Percentiles rank a stretch among this genome's conserved stretches.
Evolutionary conservation across 2,113 vertebrate species (phyloP).

Genomic region (Mixornis gularis): DNA sequence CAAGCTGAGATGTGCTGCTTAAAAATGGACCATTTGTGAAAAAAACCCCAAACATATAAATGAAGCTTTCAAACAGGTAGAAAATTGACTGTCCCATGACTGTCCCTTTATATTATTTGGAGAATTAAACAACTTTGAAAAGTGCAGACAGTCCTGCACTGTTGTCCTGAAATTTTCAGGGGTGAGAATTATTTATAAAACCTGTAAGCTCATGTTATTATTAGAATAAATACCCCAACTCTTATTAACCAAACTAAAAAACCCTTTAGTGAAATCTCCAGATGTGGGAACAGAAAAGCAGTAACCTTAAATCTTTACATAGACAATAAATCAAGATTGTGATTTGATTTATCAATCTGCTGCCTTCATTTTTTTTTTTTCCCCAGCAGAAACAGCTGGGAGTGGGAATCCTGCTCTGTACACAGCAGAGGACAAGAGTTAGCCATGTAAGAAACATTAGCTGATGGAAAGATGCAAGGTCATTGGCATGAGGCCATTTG

Average conservation of each 20-base stretch:
- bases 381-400: not conserved
- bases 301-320: not conserved
- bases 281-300: not conserved
- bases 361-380: not conserved
- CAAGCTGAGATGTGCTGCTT: not conserved
- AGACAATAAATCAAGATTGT: not conserved
- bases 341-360: not conserved
- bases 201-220: not conserved
- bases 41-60: not conserved
- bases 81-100: not conserved
- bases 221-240: not conserved
- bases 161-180: not conserved
- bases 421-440: not conserved
- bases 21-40: not conserved
- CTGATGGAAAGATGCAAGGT: not conserved
- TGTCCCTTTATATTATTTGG: not conserved
- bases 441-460: not conserved
- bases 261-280: not conserved
- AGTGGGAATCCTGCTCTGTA: rapidly evolving
- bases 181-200: not conserved
- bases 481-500: not conserved
- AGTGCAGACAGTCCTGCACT: not conserved
- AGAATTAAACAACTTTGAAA: not conserved
- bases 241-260: not conserved
- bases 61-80: not conserved